Base-by-base conservation (phyloP, 2,797 vertebrate genomes). In the Danio albolineatus region DNA sequence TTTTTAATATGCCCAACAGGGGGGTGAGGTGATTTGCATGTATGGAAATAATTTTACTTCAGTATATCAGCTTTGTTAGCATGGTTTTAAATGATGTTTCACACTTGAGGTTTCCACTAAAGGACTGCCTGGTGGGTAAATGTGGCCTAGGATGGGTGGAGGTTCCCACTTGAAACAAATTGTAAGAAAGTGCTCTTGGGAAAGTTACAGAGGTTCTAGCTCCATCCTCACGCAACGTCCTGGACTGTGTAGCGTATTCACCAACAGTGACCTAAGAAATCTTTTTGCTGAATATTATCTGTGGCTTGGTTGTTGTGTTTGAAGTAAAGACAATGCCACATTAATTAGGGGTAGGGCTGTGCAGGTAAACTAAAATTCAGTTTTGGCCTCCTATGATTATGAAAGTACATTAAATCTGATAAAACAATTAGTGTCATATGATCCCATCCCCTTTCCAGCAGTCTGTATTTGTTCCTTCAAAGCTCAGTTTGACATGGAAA, bases 61-160 rank as follows among this genome's bases (percentile, higher is more conserved):
- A 80, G 48, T 82, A 87, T 87, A 90, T 91, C 84, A 88, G 83
- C 83, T 73, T 21, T 78, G 85, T 83, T 83, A 83, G 61, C 79
- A 67, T 17, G 51, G 10, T 60, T 60, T 72, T 71, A 16, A 53
- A 72, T 12, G 4, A 7, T 7, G 19, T 41, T 21, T 60, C 43
- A n/a, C 38, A 28, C 44, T 49, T 9, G 16, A 78, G 16, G 10
- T 39, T 66, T 44, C 17, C 67, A 17, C 48, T 21, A 7, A 38
- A 19, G n/a, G 56, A 17, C 36, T 71, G 17, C 14, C 43, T 19
- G 17, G 53, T 13, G 48, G 16, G 54, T 10, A 43, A 61, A 28
- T 62, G 19, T 38, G 51, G 16, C 16, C 28, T 28, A 28, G 28
- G 28, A 28, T 17, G 41, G 64, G 17, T 17, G 1, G 4, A 46